A percentile compares a stretch with the other conserved stretches of the same genome.
These are phyloP conservation scores for Notothenia rossii DNA, from an alignment of 2,113 vertebrate genomes.

Conservation along the genomic window DNA sequence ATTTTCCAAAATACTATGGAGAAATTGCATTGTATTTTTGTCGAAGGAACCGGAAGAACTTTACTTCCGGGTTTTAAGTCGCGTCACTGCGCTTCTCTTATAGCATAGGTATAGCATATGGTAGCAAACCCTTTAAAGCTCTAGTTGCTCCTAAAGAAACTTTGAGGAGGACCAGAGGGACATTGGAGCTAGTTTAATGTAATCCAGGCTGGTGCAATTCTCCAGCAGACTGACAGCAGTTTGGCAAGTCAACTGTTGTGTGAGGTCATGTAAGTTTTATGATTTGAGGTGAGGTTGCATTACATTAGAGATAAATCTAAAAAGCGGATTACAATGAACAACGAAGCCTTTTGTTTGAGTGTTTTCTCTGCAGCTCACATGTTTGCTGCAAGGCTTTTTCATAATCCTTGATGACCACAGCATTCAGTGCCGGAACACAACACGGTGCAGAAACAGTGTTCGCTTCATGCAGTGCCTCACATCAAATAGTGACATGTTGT, in stretches of 20 bases:
- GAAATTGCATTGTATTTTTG: no score
- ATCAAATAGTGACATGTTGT: background rate
- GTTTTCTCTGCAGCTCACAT: conserved; percentile 57
- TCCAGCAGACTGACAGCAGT: conserved; percentile 12
- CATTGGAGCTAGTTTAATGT: background rate
- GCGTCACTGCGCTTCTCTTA: no score
- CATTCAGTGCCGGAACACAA: conserved; percentile 15
- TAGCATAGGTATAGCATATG: background rate
- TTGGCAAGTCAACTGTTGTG: conserved; percentile 6
- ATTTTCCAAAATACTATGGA: no score
- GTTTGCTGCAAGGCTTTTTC: conserved; percentile 41
- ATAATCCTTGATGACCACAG: conserved; percentile 6
- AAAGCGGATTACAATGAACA: conserved; percentile 55
- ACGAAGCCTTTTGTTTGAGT: conserved; percentile 52
- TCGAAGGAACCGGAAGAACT: no score
- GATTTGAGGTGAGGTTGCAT: conserved; percentile 11
- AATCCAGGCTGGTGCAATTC: background rate
- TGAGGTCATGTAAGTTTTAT: conserved; percentile 18
- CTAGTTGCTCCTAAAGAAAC: no score
- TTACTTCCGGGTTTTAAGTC: no score
- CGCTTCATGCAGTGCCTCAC: background rate
- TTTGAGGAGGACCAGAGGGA: background rate
- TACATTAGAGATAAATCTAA: conserved; percentile 15
- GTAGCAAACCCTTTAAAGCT: background rate
- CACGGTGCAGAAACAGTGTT: background rate